A percentile compares a stretch with the other conserved stretches of the same genome.
Evolutionary conservation across 2,113 vertebrate species (phyloP).

Genomic region (Lycaon pictus): DNA sequence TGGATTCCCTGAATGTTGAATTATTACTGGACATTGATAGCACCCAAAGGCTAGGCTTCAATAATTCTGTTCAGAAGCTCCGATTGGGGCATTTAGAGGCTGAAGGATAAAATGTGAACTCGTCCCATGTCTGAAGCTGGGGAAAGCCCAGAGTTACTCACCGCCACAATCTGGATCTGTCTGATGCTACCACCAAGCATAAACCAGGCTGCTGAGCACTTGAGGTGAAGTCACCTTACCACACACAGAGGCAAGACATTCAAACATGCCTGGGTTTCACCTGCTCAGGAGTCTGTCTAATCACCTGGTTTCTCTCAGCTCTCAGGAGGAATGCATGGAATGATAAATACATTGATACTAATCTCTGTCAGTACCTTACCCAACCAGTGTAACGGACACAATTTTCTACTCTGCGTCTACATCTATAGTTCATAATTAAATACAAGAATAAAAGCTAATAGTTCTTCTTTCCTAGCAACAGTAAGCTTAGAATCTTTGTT

Average conservation of each 20-base stretch:
- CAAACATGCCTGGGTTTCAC: neutral
- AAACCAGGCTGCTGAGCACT: neutral
- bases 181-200: neutral
- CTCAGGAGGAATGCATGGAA: neutral
- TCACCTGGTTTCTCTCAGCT: neutral
- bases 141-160: conserved; percentile 59
- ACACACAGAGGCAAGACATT: neutral
- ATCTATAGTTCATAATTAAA: neutral
- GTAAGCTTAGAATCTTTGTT: neutral
- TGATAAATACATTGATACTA: neutral
- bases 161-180: conserved; percentile 44
- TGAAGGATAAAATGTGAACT: neutral
- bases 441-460: neutral
- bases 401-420: neutral
- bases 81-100: neutral
- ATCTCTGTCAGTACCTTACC: neutral
- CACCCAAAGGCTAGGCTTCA: neutral
- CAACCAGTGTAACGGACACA: neutral
- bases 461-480: neutral
- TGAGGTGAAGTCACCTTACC: conserved; percentile 61
- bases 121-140: conserved; percentile 48
- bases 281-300: neutral
- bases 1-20: neutral
- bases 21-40: neutral
- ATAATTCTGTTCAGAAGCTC: neutral